These are phyloP conservation scores for Lateolabrax maculatus DNA, from an alignment of 2,797 vertebrate species.

Conservation along the genomic window DNA sequence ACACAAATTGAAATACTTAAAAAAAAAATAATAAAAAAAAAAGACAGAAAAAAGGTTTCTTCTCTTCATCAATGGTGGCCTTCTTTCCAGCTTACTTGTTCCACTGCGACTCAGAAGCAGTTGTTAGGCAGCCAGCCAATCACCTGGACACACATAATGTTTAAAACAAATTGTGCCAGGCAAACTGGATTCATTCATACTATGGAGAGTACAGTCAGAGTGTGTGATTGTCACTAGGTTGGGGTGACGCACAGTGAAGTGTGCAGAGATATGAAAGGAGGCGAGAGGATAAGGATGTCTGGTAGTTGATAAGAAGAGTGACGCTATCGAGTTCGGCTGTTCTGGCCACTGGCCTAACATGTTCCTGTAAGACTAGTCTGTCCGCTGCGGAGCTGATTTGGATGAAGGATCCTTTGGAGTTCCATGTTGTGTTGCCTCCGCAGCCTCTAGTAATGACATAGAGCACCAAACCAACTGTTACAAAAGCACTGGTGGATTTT, in stretches of 20 bases:
- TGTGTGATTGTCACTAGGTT: conserved; percentile 77
- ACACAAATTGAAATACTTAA: conserved; percentile 45
- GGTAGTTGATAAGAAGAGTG: conserved; percentile 23
- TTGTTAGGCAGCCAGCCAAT: conserved; percentile 40
- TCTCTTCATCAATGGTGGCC: conserved; percentile 21
- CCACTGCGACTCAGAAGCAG: conserved; percentile 30
- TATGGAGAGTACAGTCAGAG: conserved; percentile 61
- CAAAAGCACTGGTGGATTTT: conserved; percentile 67
- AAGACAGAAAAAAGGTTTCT: not conserved
- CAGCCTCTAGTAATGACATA: conserved; percentile 25
- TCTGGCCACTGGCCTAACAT: conserved; percentile 17
- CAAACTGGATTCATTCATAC: conserved; percentile 52
- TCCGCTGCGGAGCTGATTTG: conserved; percentile 33
- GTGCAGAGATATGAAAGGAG: conserved; percentile 42
- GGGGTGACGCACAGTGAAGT: conserved; percentile 52
- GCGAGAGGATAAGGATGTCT: conserved; percentile 21
- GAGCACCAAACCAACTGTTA: conserved; percentile 54
- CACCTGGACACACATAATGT: conserved; percentile 28
- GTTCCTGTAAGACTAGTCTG: conserved; percentile 14
- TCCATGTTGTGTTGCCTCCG: conserved; percentile 33
- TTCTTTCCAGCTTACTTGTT: conserved; percentile 33
- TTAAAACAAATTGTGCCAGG: conserved; percentile 38
- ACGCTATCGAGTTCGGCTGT: conserved; percentile 30
- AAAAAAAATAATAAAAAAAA: conserved; percentile 8
- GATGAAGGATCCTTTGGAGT: conserved; percentile 47